Conservation (phyloP, 2,113 vertebrate genomes). For the Python bivittatus region DNA sequence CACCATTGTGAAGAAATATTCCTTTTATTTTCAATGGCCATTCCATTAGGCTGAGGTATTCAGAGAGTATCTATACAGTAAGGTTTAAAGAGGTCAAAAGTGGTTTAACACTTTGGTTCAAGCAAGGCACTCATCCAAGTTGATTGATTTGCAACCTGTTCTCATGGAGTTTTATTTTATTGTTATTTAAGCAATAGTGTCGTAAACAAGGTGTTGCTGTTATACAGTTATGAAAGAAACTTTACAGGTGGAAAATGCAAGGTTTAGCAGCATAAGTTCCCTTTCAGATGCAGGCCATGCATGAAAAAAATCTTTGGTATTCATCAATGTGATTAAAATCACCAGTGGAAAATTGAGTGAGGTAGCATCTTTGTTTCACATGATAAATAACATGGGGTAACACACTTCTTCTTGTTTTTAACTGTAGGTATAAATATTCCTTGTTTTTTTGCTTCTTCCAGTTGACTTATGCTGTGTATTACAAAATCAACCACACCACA, state of each 20-base stretch:
- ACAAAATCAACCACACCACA: slow-evolving; percentile 90
- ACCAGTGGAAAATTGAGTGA: slow-evolving; percentile 98
- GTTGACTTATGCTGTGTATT: slow-evolving; percentile 84
- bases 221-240: slow-evolving; percentile 71
- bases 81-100: slow-evolving; percentile 94
- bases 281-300: slow-evolving; percentile 90
- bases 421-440: slow-evolving; percentile 84
- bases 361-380: slow-evolving; percentile 99
- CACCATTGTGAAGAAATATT: slow-evolving; percentile 95
- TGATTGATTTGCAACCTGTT: slow-evolving; percentile 92
- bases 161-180: slow-evolving; percentile 79
- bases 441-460: slow-evolving; percentile 82
- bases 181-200: slow-evolving; percentile 63
- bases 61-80: slow-evolving; percentile 91
- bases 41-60: slow-evolving; percentile 99
- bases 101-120: slow-evolving; percentile 99
- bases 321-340: slow-evolving; percentile 99
- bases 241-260: slow-evolving; percentile 60
- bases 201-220: slow-evolving; percentile 63
- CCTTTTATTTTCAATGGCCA: slow-evolving; percentile 92
- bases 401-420: slow-evolving; percentile 72
- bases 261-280: slow-evolving; percentile 78
- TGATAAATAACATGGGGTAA: slow-evolving; percentile 97
- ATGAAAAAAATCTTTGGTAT: slow-evolving; percentile 94
- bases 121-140: slow-evolving; percentile 99